Conservation (phyloP, 92 coral and sea anemone species). For the Epizoanthus fatuus region DNA sequence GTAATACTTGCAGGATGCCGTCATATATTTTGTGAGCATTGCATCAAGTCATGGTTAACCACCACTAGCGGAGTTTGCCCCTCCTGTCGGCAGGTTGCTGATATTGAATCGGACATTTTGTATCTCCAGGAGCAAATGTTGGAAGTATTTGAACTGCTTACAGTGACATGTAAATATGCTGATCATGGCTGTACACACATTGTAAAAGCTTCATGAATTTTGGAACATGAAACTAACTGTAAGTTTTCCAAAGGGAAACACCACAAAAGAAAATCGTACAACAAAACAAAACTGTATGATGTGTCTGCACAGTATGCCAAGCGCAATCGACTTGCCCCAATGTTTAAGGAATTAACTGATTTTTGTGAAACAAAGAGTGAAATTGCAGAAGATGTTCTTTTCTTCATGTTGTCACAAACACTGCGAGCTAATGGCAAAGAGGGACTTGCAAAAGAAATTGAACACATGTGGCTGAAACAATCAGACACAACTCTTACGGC, state of each 20-base stretch:
- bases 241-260: slow-evolving; percentile 37
- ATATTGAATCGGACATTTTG: slow-evolving; percentile 11
- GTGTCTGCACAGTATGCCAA: slow-evolving; percentile 41
- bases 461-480: slow-evolving; percentile 36
- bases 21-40: background rate
- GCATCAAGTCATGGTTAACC: slow-evolving; percentile 24
- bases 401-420: slow-evolving; percentile 23
- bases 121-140: slow-evolving; percentile 35
- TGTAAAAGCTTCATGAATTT: background rate
- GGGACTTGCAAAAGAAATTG: slow-evolving; percentile 17
- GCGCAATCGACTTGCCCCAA: background rate
- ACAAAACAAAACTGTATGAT: slow-evolving; percentile 42
- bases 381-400: slow-evolving; percentile 43
- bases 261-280: slow-evolving; percentile 32
- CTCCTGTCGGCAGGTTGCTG: slow-evolving; percentile 39
- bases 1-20: background rate
- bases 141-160: slow-evolving; percentile 33
- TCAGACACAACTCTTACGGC: slow-evolving; percentile 22
- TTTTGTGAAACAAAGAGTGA: slow-evolving; percentile 37
- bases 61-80: slow-evolving; percentile 57
- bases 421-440: slow-evolving; percentile 21
- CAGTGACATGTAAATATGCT: slow-evolving; percentile 25
- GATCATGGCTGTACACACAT: slow-evolving; percentile 37
- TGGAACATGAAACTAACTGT: slow-evolving; percentile 32
- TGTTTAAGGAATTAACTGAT: slow-evolving; percentile 16